Evolutionary conservation across 2,888 invertebrate species (phyloP).

Genomic region (Tipula unca): DNA sequence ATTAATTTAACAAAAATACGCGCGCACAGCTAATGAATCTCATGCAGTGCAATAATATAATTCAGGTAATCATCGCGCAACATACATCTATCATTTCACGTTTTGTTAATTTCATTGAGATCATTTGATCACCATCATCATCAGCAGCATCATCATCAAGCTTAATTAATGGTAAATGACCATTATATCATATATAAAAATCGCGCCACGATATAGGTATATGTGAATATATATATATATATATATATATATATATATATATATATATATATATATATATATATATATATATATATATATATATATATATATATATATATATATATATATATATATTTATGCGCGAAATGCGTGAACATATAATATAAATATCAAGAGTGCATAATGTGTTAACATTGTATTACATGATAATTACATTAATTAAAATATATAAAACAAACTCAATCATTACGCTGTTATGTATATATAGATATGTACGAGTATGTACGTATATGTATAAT

Average conservation of each 20-base stretch:
- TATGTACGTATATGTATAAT: not conserved
- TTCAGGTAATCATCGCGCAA: not conserved
- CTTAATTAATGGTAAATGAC: not conserved
- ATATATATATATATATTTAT: too few species aligned
- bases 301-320: too few species aligned
- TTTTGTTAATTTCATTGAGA: not conserved
- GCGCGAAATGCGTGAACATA: not conserved
- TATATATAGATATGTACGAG: too few species aligned
- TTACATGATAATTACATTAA: slow-evolving; percentile 8
- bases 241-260: too few species aligned
- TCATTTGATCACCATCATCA: not conserved
- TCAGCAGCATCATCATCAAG: not conserved
- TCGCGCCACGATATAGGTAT: not conserved
- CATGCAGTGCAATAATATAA: not conserved
- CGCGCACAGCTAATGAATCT: not conserved
- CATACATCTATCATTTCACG: not conserved
- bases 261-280: too few species aligned
- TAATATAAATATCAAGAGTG: not conserved
- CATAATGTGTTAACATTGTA: not conserved
- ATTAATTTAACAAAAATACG: not conserved
- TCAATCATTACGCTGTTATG: not conserved
- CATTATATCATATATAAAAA: not conserved
- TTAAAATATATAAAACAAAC: not conserved
- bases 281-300: too few species aligned
- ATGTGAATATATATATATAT: too few species aligned